Evolutionary conservation across 30 jellyfish, hydroid and myxozoan genomes (phyloP), one percentile per base, ranked within the genome.

Genomic region (Turritopsis rubra): DNA sequence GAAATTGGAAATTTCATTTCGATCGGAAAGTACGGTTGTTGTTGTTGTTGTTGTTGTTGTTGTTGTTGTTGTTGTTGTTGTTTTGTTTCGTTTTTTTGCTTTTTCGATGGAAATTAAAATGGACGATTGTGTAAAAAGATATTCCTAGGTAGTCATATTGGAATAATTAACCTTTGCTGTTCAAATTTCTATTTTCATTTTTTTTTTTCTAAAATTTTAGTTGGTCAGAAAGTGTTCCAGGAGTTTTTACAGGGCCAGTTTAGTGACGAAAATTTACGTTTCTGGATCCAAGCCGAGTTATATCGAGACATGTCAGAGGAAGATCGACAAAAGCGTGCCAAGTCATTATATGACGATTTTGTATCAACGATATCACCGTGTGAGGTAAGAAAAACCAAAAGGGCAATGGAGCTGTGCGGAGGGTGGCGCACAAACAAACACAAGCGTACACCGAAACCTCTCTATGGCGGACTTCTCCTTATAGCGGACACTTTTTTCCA

Each of bases 271-370:
- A 92, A 92, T 75, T 28, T 92, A n/a, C 85, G 91, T 27, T 92
- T 92, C 78, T 92, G 98, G 98, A 68, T 92, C 54, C 96, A 95
- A n/a, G 95, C 96, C 24, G 98, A 92, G 24, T 83, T 77, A 29
- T 92, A 92, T 65, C 87, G 76, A 72, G 52, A 18, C 54, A 80
- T 83, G 81, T 27, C 84, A 13, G 86, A 84, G 16, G 95, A 87
- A 18, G 93, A 79, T 23, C 71, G 96, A 66, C 80, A 84, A 70
- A 87, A 71, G 25, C 60, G 77, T 18, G 98, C 96, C 13, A 84
- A 88, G 22, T 29, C 93, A 65, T 86, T 92, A 16, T 92, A 86
- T 81, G 96, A 87, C 41, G 96, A 92, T 71, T 92, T 84, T 78
- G 88, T 92, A 31, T 92, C 98, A 1, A 84, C 95, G 4, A 87